Percentiles rank a stretch among this genome's conserved stretches.
Evolutionary conservation across 2,888 invertebrate species (phyloP).

Genomic region (Cerastis leucographa): DNA sequence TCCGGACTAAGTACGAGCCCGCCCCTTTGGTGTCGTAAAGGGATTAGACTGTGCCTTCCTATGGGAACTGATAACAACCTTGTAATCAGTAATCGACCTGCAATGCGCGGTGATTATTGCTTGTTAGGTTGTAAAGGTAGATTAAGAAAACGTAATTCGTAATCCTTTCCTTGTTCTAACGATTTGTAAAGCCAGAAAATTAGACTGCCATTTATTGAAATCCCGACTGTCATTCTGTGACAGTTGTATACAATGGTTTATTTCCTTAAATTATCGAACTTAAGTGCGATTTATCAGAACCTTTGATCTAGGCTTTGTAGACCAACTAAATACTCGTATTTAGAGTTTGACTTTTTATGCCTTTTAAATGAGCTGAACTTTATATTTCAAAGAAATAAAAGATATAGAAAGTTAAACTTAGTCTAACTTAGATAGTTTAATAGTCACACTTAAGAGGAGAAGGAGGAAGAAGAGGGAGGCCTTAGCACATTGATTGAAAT

Average conservation of each 20-base stretch:
- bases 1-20: conserved; percentile 36
- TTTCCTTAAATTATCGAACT: not conserved
- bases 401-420: no score
- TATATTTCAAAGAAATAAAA: not conserved
- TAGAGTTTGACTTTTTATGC: not conserved
- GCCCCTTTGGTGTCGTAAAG: conserved; percentile 59
- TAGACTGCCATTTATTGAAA: not conserved
- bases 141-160: not conserved
- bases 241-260: not conserved
- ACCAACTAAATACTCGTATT: not conserved
- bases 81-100: conserved; percentile 43
- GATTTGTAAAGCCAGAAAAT: not conserved
- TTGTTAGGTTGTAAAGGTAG: not conserved
- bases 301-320: not conserved
- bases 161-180: not conserved
- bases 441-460: no score
- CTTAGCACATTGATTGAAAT: no score
- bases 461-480: no score
- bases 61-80: conserved; percentile 36
- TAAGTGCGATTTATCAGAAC: not conserved
- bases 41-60: conserved; percentile 35
- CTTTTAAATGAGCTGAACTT: not conserved
- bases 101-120: conserved; percentile 32
- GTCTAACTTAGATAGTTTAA: no score
- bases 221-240: not conserved